Base-by-base conservation (phyloP, 1,140 invertebrate genomes). In the Acyrthosiphon pisum region DNA sequence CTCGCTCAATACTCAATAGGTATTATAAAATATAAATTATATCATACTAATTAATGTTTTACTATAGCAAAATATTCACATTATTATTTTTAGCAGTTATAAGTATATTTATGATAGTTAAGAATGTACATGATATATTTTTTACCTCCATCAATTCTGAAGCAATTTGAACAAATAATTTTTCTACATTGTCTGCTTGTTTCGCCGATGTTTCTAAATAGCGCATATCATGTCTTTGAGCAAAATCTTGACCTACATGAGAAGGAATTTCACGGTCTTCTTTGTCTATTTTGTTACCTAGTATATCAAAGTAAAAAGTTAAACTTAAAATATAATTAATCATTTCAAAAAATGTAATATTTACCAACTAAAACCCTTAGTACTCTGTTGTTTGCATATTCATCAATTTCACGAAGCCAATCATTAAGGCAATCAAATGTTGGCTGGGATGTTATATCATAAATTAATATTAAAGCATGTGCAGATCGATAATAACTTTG, bases 191-290 rank as follows among this genome's bases (percentile, higher is more conserved):
- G 94, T 99, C 98, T 53, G 98, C 98, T 95, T 99, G 98, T 96
- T 99, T 99, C 26, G 99, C 99, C 53, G 99, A 99, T 46, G 99
- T 99, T 96, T 99, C 99, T 95, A 99, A 97, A 95, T 99, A 99
- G 95, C 99, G 98, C 98, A 99, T 99, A 94, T 98, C 98, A 95
- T 99, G 98, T 94, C 97, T 96, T 95, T 98, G 97, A 76, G 98
- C 98, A 96, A 99, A 99, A 95, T 99, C 98, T 95, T 99, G 98
- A n/a, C 98, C 99, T 86, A 99, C 98, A 95, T 98, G 97, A 23
- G 97, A 97, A 18, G 98, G 98, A 94, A 99, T 98, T 96, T 99
- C 98, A 94, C 98, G 96, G 95, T 99, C 98, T 95, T 99, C 98
- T 94, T 98, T 96, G 95, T 99, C 98, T 94, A 98, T 99, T 96